phyloP scores from a whole-genome alignment of 1,140 invertebrate species.

The Nymphalis io region DNA sequence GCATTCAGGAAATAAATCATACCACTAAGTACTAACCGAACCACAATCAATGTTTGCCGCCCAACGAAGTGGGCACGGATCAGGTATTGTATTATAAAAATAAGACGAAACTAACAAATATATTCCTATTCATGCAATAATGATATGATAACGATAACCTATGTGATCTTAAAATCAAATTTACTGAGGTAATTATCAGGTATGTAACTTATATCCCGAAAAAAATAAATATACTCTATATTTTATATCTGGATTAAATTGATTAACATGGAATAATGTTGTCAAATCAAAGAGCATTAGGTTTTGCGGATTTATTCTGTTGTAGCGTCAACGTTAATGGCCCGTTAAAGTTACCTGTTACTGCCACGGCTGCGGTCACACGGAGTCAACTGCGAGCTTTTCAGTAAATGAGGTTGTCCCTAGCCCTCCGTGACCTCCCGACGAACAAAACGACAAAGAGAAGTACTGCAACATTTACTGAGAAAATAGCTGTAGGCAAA shows the following conservation, averaged over 20 bases:
- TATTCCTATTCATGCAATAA: no score
- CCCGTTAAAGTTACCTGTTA: slow-evolving; percentile 65
- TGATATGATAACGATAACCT: no score
- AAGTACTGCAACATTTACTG: slow-evolving; percentile 67
- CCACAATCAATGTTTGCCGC: no score
- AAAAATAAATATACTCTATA: no score
- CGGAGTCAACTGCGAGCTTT: slow-evolving; percentile 59
- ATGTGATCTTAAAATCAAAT: no score
- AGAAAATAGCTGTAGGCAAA: slow-evolving; percentile 71
- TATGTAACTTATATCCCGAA: no score
- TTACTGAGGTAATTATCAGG: no score
- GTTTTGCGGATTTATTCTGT: slow-evolving; percentile 26
- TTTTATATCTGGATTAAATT: neutral
- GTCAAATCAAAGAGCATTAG: slow-evolving; percentile 19
- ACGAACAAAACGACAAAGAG: slow-evolving; percentile 66
- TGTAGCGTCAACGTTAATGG: slow-evolving; percentile 53
- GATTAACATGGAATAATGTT: slow-evolving; percentile 18
- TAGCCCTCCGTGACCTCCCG: slow-evolving; percentile 58
- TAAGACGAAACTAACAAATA: no score
- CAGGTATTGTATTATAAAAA: no score
- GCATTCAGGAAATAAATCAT: no score
- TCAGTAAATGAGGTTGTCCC: slow-evolving; percentile 59
- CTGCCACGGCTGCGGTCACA: slow-evolving; percentile 57
- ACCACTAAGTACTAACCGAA: no score
- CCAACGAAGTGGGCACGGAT: no score